These are phyloP conservation scores for Phylloscopus trochiloides DNA, from an alignment of 2,113 vertebrate species.

Conservation along the genomic window DNA sequence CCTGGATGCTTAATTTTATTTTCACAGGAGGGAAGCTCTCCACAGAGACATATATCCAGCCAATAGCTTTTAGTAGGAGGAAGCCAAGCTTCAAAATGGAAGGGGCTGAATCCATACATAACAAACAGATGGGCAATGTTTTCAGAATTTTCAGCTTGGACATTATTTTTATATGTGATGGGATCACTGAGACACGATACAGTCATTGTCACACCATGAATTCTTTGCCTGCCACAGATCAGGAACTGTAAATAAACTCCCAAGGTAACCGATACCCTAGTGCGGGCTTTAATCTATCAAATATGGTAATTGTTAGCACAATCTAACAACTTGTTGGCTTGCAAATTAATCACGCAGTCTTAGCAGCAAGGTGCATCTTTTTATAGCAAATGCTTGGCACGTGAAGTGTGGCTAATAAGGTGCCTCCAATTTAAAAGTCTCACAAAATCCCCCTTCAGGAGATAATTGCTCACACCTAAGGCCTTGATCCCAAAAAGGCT, in stretches of 20 bases:
- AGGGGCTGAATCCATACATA: background rate
- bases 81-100: background rate
- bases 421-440: background rate
- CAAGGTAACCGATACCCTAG: background rate
- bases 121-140: background rate
- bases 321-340: slow-evolving; percentile 17
- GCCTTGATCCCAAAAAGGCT: background rate
- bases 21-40: background rate
- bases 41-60: background rate
- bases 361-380: slow-evolving; percentile 62
- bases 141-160: background rate
- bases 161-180: background rate
- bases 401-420: slow-evolving; percentile 25
- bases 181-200: background rate
- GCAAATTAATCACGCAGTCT: slow-evolving; percentile 57
- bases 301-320: slow-evolving; percentile 56
- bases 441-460: background rate
- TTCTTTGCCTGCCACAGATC: slow-evolving; percentile 8
- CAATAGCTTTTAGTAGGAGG: background rate
- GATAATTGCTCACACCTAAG: background rate
- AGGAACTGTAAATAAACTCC: slow-evolving; percentile 52
- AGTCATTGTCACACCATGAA: background rate
- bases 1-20: background rate
- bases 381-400: background rate
- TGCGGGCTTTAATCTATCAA: slow-evolving; percentile 48